Evolutionary conservation across 2,888 invertebrate species (phyloP), one percentile per base, ranked within the genome.

Genomic region (Orchesella flavescens): DNA sequence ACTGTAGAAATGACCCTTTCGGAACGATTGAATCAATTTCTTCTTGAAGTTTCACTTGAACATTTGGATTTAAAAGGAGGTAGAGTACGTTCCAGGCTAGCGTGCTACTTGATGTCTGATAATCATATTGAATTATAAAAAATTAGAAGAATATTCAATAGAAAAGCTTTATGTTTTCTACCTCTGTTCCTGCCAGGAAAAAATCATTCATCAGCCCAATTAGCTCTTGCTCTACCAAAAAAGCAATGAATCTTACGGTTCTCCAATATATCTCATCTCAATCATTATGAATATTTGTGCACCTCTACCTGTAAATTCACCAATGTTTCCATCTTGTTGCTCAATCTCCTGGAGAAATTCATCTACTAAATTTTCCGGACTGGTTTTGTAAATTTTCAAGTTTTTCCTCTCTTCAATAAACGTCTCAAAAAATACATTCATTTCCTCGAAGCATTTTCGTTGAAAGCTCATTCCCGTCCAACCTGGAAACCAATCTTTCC

Each of bases 1-100:
- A 13, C 19, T 10, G 4, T 19, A 4, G 17, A 57, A 57, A 19
- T 4, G 3, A 10, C 10, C 57, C 23, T 21, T 44, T 19, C 5
- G 69, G 69, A 15, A 72, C 46, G 2, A 72, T 17, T 4, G 57
- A n/a, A 19, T 72, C 72, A 24, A 72, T 57, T 72, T 72, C 72
- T n/a, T 24, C 19, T 34, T 72, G 72, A 5, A 72, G 34, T 43
- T 57, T 72, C n/a, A n/a, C 34, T 17, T 72, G 72, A 57, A 72
- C 21, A 3, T 72, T 5, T 1, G 24, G 57, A 17, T 72, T 9
- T 1, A 43, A 24, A 7, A 57, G 1, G 43, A 72, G 24, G 9
- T 57, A 72, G 9, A 72, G 44, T 4, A 72, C 21, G 15, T 4
- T 24, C 5, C 9, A 72, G 1, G 17, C 57, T 23, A 72, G 44